Conservation (phyloP, 23 tunicate genomes). For the Clavelina lepadiformis region DNA sequence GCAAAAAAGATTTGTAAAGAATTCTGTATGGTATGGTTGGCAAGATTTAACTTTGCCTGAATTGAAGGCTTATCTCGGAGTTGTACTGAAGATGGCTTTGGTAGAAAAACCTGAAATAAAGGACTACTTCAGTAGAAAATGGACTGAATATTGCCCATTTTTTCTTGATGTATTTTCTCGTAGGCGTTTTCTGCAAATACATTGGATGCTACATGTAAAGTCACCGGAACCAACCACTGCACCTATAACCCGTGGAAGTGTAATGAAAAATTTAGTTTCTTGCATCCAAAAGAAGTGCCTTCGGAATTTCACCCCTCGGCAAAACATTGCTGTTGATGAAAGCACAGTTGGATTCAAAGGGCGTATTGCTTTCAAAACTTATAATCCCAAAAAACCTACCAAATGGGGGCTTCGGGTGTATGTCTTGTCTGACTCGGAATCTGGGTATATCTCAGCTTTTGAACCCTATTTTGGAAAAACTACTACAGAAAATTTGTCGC, state of each 20-base stretch:
- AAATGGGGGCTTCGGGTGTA: slow-evolving; percentile 33
- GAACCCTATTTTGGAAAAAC: slow-evolving; percentile 28
- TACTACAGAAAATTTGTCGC: slow-evolving; percentile 1
- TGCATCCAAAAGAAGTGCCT: slow-evolving; percentile 19
- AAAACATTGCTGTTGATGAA: slow-evolving; percentile 27
- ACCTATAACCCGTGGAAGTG: slow-evolving; percentile 10
- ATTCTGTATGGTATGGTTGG: slow-evolving; percentile 28
- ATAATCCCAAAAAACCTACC: slow-evolving; percentile 34
- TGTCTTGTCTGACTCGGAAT: slow-evolving; percentile 14
- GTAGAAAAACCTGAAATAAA: slow-evolving; percentile 12
- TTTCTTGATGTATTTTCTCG: slow-evolving; percentile 23
- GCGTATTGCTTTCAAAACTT: slow-evolving; percentile 25
- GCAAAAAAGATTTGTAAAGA: background rate
- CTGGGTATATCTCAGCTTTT: slow-evolving; percentile 18
- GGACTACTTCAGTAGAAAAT: slow-evolving; percentile 3
- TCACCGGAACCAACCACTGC: slow-evolving; percentile 20
- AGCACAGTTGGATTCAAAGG: slow-evolving; percentile 33
- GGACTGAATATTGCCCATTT: slow-evolving; percentile 15
- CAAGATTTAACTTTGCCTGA: slow-evolving; percentile 12
- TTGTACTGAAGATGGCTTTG: slow-evolving; percentile 15
- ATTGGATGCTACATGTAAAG: slow-evolving; percentile 19
- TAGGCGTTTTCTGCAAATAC: slow-evolving; percentile 16
- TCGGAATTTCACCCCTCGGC: slow-evolving; percentile 6
- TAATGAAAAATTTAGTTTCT: slow-evolving; percentile 6
- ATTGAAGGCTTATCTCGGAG: slow-evolving; percentile 32